A percentile compares a stretch with the other conserved stretches of the same genome.
Evolutionary conservation across 2,797 vertebrate genomes (phyloP).

Genomic region (Sternarchorhynchus goeldii): DNA sequence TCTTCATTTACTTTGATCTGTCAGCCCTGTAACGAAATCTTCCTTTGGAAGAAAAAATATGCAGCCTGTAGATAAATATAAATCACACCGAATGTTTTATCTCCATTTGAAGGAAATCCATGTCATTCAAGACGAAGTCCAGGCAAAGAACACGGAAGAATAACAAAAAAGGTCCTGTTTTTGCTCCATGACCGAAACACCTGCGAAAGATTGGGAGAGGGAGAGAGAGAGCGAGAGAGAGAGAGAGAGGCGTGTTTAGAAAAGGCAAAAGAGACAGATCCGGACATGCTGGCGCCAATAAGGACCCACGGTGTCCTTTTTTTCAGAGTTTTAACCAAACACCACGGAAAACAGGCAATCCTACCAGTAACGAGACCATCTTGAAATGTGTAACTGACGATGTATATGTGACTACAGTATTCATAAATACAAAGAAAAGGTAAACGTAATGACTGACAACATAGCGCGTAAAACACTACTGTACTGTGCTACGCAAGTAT

Average conservation of each 20-base stretch:
- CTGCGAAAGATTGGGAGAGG: slow-evolving; percentile 81
- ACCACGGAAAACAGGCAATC: slow-evolving; percentile 72
- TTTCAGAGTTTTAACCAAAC: slow-evolving; percentile 57
- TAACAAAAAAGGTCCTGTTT: slow-evolving; percentile 64
- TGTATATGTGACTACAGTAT: too few species aligned
- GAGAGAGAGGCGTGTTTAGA: slow-evolving; percentile 76
- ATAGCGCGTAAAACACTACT: too few species aligned
- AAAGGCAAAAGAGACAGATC: slow-evolving; percentile 76
- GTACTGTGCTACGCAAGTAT: too few species aligned
- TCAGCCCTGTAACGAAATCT: slow-evolving; percentile 78
- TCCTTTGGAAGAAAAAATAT: slow-evolving; percentile 81
- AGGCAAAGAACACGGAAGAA: slow-evolving; percentile 59
- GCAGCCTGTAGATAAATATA: slow-evolving; percentile 57
- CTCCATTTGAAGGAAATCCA: slow-evolving; percentile 73
- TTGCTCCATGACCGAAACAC: slow-evolving; percentile 72
- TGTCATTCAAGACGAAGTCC: slow-evolving; percentile 63
- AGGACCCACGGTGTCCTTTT: slow-evolving; percentile 76
- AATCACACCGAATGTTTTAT: slow-evolving; percentile 50
- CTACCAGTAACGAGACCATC: background rate
- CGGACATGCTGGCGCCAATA: slow-evolving; percentile 81
- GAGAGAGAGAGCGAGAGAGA: too few species aligned
- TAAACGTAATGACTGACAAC: too few species aligned
- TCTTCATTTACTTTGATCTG: slow-evolving; percentile 69
- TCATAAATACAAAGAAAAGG: too few species aligned
- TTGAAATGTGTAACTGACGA: too few species aligned